These are phyloP conservation scores for Calliopsis andreniformis DNA, from an alignment of 1,140 invertebrate species.

Conservation along the genomic window DNA sequence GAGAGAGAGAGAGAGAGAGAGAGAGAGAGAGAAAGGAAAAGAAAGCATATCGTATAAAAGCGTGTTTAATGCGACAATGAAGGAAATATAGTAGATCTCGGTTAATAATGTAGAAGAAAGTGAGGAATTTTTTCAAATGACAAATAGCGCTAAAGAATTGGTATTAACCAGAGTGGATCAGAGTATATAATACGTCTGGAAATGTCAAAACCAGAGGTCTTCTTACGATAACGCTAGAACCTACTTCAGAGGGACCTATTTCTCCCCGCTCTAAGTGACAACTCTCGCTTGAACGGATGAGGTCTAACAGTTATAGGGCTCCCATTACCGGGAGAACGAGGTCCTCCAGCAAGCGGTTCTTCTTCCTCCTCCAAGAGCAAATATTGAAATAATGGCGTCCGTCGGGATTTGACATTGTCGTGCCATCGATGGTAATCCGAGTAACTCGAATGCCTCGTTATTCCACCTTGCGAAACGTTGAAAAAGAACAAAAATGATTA, in stretches of 20 bases:
- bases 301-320: slow-evolving; percentile 30
- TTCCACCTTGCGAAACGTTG: too few species aligned
- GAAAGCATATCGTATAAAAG: too few species aligned
- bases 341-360: slow-evolving; percentile 8
- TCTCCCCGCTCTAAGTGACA: slow-evolving; percentile 2
- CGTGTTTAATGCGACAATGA: too few species aligned
- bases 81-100: too few species aligned
- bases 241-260: slow-evolving; percentile 22
- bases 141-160: too few species aligned
- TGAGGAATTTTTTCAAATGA: too few species aligned
- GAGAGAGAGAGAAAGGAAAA: too few species aligned
- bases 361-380: slow-evolving; percentile 6
- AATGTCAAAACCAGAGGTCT: slow-evolving; percentile 27
- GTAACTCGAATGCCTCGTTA: neutral
- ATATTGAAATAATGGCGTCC: slow-evolving; percentile 29
- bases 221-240: slow-evolving; percentile 15
- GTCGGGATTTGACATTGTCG: slow-evolving; percentile 24
- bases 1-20: too few species aligned
- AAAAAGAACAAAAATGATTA: too few species aligned
- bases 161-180: too few species aligned
- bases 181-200: neutral
- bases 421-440: slow-evolving; percentile 17
- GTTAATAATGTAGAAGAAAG: too few species aligned
- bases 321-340: slow-evolving; percentile 32
- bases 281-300: neutral